phyloP scores from a whole-genome alignment of 2,888 invertebrate genomes.

The Drosophila meridionalis region DNA sequence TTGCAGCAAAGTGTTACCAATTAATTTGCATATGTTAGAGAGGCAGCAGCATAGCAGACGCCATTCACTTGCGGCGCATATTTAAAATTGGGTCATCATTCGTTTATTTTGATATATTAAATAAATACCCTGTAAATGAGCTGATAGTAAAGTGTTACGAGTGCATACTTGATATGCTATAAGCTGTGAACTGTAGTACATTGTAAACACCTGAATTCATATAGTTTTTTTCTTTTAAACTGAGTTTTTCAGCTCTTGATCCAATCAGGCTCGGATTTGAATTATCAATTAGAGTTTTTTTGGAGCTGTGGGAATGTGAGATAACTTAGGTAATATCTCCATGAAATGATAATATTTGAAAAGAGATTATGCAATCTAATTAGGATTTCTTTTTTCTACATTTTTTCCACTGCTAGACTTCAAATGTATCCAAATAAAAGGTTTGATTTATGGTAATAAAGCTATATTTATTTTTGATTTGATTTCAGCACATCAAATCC shows the following conservation, averaged over 20 bases:
- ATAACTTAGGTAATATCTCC: not conserved
- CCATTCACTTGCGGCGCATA: slow-evolving; percentile 69
- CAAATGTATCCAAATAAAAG: no score
- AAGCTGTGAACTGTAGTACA: slow-evolving; percentile 4
- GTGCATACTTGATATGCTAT: not conserved
- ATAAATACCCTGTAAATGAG: slow-evolving; percentile 34
- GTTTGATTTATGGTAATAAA: no score
- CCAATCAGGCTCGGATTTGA: not conserved
- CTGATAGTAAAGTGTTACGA: not conserved
- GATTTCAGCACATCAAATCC: no score
- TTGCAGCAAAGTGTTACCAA: slow-evolving; percentile 74
- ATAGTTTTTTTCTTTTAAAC: not conserved
- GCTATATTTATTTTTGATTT: no score
- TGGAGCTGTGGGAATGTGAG: not conserved
- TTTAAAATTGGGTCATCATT: slow-evolving; percentile 64
- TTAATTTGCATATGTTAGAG: slow-evolving; percentile 74
- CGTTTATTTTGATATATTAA: slow-evolving; percentile 28
- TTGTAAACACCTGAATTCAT: not conserved
- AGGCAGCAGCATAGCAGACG: slow-evolving; percentile 30
- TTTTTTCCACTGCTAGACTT: no score
- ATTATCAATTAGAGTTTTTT: not conserved
- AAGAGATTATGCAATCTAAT: no score
- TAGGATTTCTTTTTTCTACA: no score
- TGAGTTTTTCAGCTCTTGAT: not conserved
- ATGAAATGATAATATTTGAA: no score